Evolutionary conservation across 2,113 vertebrate species (phyloP), one percentile per base, ranked within the genome.

Genomic region (Cnemophilus loriae): DNA sequence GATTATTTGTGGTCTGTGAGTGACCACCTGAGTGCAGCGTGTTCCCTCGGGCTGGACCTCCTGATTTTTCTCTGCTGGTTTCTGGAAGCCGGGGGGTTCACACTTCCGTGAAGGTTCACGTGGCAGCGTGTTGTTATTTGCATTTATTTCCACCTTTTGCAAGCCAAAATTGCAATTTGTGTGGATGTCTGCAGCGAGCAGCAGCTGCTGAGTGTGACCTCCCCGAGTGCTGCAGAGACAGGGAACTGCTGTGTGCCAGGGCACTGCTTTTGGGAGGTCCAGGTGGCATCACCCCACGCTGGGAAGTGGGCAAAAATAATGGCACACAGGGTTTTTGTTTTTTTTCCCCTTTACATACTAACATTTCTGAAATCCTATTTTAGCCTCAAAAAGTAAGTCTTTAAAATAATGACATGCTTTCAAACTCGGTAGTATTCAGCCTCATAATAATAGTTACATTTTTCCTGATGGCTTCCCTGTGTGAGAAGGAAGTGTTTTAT

Each of bases 51-150:
- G 39, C 70, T 1, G 1, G 46, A 47, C 19, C 27, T 46, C 82
- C 77, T 55, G n/a, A 7, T 59, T 52, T 85, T 85, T 13, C 55
- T 50, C 47, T 37, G 32, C 33, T 67, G 60, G 6, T 56, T 88
- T 71, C 61, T 35, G 19, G 69, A 67, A 87, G 13, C 59, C 53
- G 57, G 10, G 21, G 10, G 22, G 14, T 52, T 41, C 76, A 84
- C 4, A 0, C 7, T 73, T 67, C 56, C 12, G 0, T 1, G 2
- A 39, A 49, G 49, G 16, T 57, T 46, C 52, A 49, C 0, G 0
- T 46, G 61, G 50, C 52, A 11, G 6, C 16, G 23, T 18, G 12
- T 27, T 74, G 2, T 9, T 9, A 15, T 42, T 71, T 70, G 22
- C 16, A 19, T 17, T 3, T 35, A 13, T 75, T 75, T 76, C 55